Percentiles rank a stretch among this genome's conserved stretches.
These are phyloP conservation scores for Morpho deidamia DNA, from an alignment of 2,888 invertebrate genomes.

Conservation along the genomic window DNA sequence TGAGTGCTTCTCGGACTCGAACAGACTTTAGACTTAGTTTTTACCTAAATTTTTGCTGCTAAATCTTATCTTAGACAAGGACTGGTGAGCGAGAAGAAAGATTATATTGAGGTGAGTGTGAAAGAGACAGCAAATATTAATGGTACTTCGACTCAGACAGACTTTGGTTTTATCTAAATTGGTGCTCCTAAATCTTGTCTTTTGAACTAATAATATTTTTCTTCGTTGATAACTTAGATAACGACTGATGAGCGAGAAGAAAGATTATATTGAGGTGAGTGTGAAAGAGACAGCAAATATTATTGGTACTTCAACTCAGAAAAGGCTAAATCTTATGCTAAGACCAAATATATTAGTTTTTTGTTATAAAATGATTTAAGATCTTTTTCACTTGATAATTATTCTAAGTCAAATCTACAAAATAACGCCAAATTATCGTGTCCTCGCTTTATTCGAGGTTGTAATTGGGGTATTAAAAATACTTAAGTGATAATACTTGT, in stretches of 20 bases:
- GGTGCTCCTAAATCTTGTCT: too few relatives aligned
- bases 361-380: too few relatives aligned
- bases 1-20: constrained; percentile 54
- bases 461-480: too few relatives aligned
- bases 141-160: constrained; percentile 56
- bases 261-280: constrained; percentile 56
- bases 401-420: too few relatives aligned
- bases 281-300: neutral
- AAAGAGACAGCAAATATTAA: constrained; percentile 28
- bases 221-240: constrained; percentile 43
- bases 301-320: constrained; percentile 35
- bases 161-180: too few relatives aligned
- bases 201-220: neutral
- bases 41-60: too few relatives aligned
- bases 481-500: too few relatives aligned
- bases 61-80: constrained; percentile 47
- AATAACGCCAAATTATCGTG: too few relatives aligned
- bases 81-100: constrained; percentile 55
- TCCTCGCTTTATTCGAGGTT: too few relatives aligned
- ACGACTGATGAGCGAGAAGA: constrained; percentile 55
- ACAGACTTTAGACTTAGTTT: neutral
- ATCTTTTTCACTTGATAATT: too few relatives aligned
- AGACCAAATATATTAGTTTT: too few relatives aligned
- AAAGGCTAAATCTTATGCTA: neutral
- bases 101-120: constrained; percentile 53